Conservation (phyloP, 2,888 invertebrate species). For the Stenichneumon culpator region DNA sequence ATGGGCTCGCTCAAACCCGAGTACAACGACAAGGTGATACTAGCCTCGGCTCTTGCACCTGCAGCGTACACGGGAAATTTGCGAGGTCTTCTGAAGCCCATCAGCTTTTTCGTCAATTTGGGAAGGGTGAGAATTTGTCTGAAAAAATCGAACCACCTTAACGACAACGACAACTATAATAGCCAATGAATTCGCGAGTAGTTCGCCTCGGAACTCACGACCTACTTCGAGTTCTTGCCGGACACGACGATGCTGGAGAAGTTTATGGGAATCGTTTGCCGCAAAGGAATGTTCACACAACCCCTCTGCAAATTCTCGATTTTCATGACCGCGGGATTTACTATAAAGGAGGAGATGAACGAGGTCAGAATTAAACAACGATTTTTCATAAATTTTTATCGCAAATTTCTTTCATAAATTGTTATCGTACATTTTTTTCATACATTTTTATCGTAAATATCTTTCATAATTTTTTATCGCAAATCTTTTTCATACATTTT, state of each 20-base stretch:
- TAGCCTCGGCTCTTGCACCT: slow-evolving; percentile 68
- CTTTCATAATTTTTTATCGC: not conserved
- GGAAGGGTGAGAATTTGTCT: slow-evolving; percentile 25
- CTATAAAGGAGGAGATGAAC: slow-evolving; percentile 20
- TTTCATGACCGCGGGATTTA: slow-evolving; percentile 30
- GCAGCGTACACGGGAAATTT: slow-evolving; percentile 59
- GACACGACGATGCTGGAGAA: not conserved
- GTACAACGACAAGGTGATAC: slow-evolving; percentile 68
- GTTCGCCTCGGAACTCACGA: slow-evolving; percentile 24
- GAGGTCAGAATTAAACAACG: slow-evolving; percentile 15
- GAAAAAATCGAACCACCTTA: not conserved
- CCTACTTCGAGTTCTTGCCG: slow-evolving; percentile 53
- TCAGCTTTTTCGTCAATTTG: not conserved
- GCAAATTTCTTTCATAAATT: not conserved
- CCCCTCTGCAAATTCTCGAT: slow-evolving; percentile 26
- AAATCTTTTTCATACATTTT: not conserved
- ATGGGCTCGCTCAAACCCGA: slow-evolving; percentile 70
- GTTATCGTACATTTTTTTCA: not conserved
- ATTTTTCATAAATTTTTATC: not conserved
- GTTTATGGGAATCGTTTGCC: slow-evolving; percentile 13
- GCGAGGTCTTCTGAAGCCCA: slow-evolving; percentile 1
- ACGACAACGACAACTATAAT: not conserved
- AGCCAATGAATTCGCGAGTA: not conserved
- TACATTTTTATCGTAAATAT: not conserved
- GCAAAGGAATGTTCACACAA: not conserved